Evolutionary conservation across 2,113 vertebrate genomes (phyloP), one percentile per base, ranked within the genome.

Genomic region (Neoarius graeffei): DNA sequence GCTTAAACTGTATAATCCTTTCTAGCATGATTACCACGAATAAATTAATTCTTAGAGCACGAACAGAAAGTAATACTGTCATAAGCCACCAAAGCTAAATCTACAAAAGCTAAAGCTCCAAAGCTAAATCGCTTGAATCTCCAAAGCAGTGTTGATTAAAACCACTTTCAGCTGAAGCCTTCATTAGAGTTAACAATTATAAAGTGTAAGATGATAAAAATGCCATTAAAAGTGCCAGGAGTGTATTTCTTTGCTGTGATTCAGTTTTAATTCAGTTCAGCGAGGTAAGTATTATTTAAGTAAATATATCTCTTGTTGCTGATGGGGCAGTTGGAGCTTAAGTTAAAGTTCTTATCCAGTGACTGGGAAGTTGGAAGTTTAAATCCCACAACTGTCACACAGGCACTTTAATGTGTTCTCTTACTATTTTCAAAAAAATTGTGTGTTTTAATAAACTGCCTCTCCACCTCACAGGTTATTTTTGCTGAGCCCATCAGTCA

Each of bases 41-140:
- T 89, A 90, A 93, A 86, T 93, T 91, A 92, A 93, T 94, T 92
- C 94, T 93, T 90, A 88, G 81, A 87, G 85, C 83, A 89, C 89
- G 89, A 93, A 87, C 93, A 93, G 91, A 86, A 91, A 91, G 93
- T 90, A 87, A 89, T 93, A 94, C 42, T 92, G 92, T 93, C 92
- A 91, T 92, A 88, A 92, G 91, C 91, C 89, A 91, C 91, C 90
- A 59, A 59, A 81, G n/a, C 54, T 25, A 52, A 76, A 76, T 27
- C 77, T 57, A 57, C 56, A 60, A 60, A 81, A 35, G 30, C 57
- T 42, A 60, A 81, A 81, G 56, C 57, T 35, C 19, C 66, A 81
- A 80, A 88, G 57, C 77, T 69, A 85, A 66, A 67, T 73, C 62
- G 71, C 52, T 85, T 80, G 67, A 86, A 67, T 64, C 30, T 81